These are phyloP conservation scores for Antidorcas marsupialis DNA, from an alignment of 2,113 vertebrate species.

Conservation along the genomic window DNA sequence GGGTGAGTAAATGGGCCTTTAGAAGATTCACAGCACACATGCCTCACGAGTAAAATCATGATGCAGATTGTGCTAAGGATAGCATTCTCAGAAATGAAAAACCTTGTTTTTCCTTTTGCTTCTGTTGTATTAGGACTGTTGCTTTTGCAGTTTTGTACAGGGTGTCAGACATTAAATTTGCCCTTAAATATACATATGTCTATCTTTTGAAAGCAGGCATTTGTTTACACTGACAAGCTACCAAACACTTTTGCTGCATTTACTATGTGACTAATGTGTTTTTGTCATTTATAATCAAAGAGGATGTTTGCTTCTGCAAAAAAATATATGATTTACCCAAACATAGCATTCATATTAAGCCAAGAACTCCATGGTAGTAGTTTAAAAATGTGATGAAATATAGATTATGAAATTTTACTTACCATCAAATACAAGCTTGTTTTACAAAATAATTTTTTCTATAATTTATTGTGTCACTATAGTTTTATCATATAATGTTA, in stretches of 20 bases:
- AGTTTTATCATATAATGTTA: not conserved
- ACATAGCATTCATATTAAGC: constrained; percentile 36
- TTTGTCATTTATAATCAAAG: constrained; percentile 49
- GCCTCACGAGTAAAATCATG: not conserved
- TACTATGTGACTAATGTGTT: constrained; percentile 27
- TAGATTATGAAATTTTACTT: not conserved
- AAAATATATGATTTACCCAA: constrained; percentile 7
- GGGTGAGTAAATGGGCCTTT: constrained; percentile 15
- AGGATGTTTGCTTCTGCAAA: constrained; percentile 6
- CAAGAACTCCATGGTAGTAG: not conserved
- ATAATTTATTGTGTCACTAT: constrained; percentile 31
- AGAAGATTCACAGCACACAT: not conserved
- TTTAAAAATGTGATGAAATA: constrained; percentile 44
- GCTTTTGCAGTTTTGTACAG: constrained; percentile 50
- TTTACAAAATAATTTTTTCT: constrained; percentile 42
- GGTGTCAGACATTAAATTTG: constrained; percentile 43
- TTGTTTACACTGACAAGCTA: constrained; percentile 48
- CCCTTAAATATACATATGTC: constrained; percentile 44
- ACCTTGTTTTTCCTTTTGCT: constrained; percentile 54
- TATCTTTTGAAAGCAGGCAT: constrained; percentile 21
- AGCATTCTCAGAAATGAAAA: constrained; percentile 68
- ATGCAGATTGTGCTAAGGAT: constrained; percentile 60
- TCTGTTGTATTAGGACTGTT: constrained; percentile 66
- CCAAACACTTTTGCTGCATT: not conserved
- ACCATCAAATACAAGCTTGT: not conserved